Percentiles rank a stretch among this genome's conserved stretches.
Evolutionary conservation across 2,888 invertebrate genomes (phyloP).

Genomic region (Yponomeuta cagnagella): DNA sequence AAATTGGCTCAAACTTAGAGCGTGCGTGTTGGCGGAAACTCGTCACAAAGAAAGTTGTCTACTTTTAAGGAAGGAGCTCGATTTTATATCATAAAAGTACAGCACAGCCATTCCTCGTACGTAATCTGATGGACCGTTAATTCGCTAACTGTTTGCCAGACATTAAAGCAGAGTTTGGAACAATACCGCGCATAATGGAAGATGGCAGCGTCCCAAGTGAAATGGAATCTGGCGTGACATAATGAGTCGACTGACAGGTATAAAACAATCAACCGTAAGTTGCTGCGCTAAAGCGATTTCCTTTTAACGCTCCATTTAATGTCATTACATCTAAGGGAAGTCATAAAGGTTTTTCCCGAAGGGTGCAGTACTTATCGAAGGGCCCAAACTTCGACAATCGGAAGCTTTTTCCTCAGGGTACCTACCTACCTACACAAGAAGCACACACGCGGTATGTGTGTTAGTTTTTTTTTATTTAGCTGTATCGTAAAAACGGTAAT

Average conservation of each 20-base stretch:
- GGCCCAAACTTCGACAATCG: no score
- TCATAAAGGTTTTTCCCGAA: no score
- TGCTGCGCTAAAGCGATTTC: no score
- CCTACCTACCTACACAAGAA: no score
- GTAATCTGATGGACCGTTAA: slow-evolving; percentile 5
- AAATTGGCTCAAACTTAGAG: neutral
- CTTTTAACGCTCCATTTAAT: no score
- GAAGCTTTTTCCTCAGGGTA: no score
- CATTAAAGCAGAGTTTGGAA: slow-evolving; percentile 10
- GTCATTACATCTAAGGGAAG: no score
- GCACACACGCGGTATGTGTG: no score
- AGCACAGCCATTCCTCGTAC: neutral
- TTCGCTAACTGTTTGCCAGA: slow-evolving; percentile 9
- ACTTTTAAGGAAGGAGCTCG: slow-evolving; percentile 1
- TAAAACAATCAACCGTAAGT: neutral
- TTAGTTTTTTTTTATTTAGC: no score
- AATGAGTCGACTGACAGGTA: neutral
- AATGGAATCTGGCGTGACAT: neutral
- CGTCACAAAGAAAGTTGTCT: neutral
- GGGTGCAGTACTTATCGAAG: no score
- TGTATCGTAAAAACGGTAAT: no score
- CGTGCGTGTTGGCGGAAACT: slow-evolving; percentile 2
- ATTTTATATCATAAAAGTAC: neutral
- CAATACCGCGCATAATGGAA: neutral
- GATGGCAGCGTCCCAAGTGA: neutral